Base-by-base conservation (phyloP, 2,113 vertebrate genomes). In the Tachycineta bicolor region DNA sequence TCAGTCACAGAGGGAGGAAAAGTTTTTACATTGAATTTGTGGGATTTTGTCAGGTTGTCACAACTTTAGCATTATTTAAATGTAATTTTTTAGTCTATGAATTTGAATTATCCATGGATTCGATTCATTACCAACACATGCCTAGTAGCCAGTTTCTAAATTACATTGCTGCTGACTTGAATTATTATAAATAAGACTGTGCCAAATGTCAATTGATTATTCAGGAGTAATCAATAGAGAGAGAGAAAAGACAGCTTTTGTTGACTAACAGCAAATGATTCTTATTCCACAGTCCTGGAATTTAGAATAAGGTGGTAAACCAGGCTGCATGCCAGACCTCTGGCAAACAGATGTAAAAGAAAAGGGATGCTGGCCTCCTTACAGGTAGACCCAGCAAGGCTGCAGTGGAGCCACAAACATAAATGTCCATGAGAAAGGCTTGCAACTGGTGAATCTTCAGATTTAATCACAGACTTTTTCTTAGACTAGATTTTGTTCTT, bases 141-240 rank as follows among this genome's bases (percentile, higher is more conserved):
- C 90, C 94, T 96, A 75, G 56, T 97, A 91, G 88, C 91, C 83
- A 93, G 79, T 97, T 97, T 97, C 88, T 97, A 96, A 98, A 97
- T 97, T 90, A 97, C 75, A 62, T 67, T 96, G 73, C 87, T 97
- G 85, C 95, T 97, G 90, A 96, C 71, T 96, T 97, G 93, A 98
- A 96, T 97, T 96, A 97, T 97, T 97, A 92, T 97, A 97, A 98
- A 97, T 96, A 98, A 98, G 74, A 79, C 65, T 86, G 52, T 97
- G 96, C 83, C 96, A 97, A 97, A 97, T 96, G 92, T 96, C 93
- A 95, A 97, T 97, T 97, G 96, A 98, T 98, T 98, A 94, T 97
- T 96, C 86, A 91, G 90, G 12, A 83, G 64, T 93, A 97, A 95
- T 98, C 92, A 97, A 97, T 96, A 97, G 29, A 83, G 83, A 96